Evolutionary conservation across 2,888 invertebrate species (phyloP).

Genomic region (Acanthosepion pharaonis): DNA sequence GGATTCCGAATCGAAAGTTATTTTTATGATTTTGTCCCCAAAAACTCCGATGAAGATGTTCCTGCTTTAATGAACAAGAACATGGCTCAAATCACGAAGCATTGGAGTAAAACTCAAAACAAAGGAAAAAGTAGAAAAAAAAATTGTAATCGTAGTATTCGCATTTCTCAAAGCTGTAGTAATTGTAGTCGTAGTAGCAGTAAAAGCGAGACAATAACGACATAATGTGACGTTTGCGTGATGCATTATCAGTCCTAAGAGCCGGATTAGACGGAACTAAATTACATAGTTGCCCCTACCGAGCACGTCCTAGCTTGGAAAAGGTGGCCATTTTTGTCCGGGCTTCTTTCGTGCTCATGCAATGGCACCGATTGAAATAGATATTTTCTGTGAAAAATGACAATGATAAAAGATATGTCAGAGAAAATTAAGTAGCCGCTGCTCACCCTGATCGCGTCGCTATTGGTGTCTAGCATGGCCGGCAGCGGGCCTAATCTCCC

Average conservation of each 20-base stretch:
- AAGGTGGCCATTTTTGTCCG: constrained; percentile 42
- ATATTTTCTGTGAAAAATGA: constrained; percentile 46
- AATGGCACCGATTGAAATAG: constrained; percentile 40
- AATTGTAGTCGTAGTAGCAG: background rate
- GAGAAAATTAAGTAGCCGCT: background rate
- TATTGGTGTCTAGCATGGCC: constrained; percentile 45
- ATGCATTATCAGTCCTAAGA: constrained; percentile 37
- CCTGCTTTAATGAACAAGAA: background rate
- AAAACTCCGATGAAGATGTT: background rate
- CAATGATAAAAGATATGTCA: constrained; percentile 47
- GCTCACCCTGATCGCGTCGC: background rate
- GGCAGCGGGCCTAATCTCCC: background rate
- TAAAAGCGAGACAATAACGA: background rate
- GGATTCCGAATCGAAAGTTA: too few species aligned
- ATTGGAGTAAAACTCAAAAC: background rate
- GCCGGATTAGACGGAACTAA: background rate
- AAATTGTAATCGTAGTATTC: background rate
- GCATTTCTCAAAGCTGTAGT: background rate
- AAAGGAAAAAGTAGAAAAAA: background rate
- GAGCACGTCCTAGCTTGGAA: constrained; percentile 2
- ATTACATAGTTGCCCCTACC: constrained; percentile 39
- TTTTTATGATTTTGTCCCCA: background rate
- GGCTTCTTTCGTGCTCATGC: constrained; percentile 23
- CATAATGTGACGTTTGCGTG: constrained; percentile 45
- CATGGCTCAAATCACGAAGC: background rate